Evolutionary conservation across 2,113 vertebrate species (phyloP).

Genomic region (Trochalopteron elliotii): DNA sequence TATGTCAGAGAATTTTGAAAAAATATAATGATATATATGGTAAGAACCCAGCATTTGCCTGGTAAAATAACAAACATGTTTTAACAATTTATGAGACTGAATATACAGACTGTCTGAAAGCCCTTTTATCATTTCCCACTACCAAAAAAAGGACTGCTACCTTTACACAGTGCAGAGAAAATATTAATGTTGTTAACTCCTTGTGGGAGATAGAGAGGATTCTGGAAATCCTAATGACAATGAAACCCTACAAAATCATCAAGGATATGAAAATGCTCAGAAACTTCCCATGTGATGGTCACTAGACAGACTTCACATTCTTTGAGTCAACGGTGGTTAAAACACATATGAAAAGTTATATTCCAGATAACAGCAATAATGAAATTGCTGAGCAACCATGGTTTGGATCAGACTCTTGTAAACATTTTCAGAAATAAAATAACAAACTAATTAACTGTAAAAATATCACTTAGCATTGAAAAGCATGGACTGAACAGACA

Average conservation of each 20-base stretch:
- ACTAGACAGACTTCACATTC: not conserved
- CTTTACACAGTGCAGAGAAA: not conserved
- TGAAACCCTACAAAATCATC: not conserved
- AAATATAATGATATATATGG: not conserved
- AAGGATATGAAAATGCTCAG: not conserved
- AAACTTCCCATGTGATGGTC: fast-evolving
- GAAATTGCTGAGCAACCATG: not conserved
- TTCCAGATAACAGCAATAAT: not conserved
- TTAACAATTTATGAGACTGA: not conserved
- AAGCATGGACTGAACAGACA: not conserved
- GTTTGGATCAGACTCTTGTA: not conserved
- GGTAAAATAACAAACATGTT: not conserved
- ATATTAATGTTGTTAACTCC: not conserved
- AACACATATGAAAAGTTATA: not conserved
- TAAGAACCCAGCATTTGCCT: not conserved
- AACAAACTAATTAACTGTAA: not conserved
- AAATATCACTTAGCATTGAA: not conserved
- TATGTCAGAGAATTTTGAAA: not conserved
- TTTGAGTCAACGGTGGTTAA: not conserved
- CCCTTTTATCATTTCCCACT: not conserved
- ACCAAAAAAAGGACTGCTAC: not conserved
- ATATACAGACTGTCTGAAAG: not conserved
- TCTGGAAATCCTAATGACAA: not conserved
- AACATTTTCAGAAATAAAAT: not conserved
- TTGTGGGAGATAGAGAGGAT: not conserved